Base-by-base conservation (phyloP, 2,888 invertebrate genomes). In the Dysmachus trigonus region DNA sequence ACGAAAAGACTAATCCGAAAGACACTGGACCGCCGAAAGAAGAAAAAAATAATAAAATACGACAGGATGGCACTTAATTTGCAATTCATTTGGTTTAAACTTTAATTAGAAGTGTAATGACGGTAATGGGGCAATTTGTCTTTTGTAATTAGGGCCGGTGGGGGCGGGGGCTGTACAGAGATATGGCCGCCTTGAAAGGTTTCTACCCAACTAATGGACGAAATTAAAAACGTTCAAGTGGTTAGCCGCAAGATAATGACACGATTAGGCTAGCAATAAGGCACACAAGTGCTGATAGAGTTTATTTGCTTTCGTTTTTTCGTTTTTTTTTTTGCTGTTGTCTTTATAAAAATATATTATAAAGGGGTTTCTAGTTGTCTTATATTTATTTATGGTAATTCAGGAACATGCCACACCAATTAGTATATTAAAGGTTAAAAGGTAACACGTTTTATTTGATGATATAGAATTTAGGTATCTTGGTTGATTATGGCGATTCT, bases 81-180 rank as follows among this genome's bases (percentile, higher is more conserved):
- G 89, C 89, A 90, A 90, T 90, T 90, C 90, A 90, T 90, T 90
- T 89, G 89, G 89, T 89, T 88, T 87, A 86, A 87, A 87, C 47
- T 79, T 79, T 47, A 79, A 87, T 87, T 87, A 87, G 85, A 85
- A 85, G 22, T 41, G 86, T 73, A 85, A 79, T 87, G 85, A 81
- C 81, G 30, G 22, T 79, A 87, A 87, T 87, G 87, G 85, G 76
- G 87, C 87, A 87, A 87, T 87, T 87, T 87, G 82, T 87, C 87
- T 87, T 87, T 81, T 77, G 51, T 81, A 87, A 87, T 85, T 85
- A 62, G 74, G 82, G 81, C n/a, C n/a, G 3, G n/a, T n/a, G 15
- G 7, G n/a, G 47, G n/a, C 1, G 47, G 47, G n/a, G 3, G n/a
- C 15, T 51, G 47, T 51, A n/a, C n/a, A 15, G 47, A 7, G 5